These are phyloP conservation scores for Eucidaris tribuloides DNA, from an alignment of 35 echinoderm and acorn worm species.

Conservation along the genomic window DNA sequence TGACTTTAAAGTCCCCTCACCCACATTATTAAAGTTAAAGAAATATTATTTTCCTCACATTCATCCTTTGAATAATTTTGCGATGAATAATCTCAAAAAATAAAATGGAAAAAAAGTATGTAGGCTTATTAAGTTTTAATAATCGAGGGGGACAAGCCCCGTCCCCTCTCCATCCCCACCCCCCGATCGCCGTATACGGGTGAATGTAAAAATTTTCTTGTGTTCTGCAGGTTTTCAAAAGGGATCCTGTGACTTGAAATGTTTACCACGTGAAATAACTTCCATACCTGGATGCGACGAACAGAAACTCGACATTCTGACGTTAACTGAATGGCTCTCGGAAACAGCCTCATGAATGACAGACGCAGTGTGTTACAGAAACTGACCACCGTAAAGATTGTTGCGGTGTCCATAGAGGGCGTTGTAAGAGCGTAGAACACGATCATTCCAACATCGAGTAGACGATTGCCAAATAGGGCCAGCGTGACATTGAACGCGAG, in stretches of 20 bases:
- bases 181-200: too few species aligned
- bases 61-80: too few species aligned
- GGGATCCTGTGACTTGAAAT: background rate
- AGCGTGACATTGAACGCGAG: conserved; percentile 46
- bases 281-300: conserved; percentile 58
- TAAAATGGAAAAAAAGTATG: too few species aligned
- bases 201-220: background rate
- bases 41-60: too few species aligned
- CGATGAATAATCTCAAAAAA: too few species aligned
- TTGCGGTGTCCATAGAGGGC: conserved; percentile 23
- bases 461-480: conserved; percentile 62
- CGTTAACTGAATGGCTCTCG: conserved; percentile 40
- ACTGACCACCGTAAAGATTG: conserved; percentile 60
- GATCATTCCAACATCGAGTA: conserved; percentile 70
- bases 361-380: conserved; percentile 38
- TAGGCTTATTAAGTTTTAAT: background rate
- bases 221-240: background rate
- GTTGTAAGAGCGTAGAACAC: conserved; percentile 55
- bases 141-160: background rate
- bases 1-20: too few species aligned
- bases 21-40: too few species aligned
- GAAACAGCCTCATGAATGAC: conserved; percentile 41
- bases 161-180: too few species aligned
- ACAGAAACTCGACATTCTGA: conserved; percentile 47
- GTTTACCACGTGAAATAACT: background rate